phyloP scores from a whole-genome alignment of 1,140 invertebrate genomes.

The Apis dorsata region DNA sequence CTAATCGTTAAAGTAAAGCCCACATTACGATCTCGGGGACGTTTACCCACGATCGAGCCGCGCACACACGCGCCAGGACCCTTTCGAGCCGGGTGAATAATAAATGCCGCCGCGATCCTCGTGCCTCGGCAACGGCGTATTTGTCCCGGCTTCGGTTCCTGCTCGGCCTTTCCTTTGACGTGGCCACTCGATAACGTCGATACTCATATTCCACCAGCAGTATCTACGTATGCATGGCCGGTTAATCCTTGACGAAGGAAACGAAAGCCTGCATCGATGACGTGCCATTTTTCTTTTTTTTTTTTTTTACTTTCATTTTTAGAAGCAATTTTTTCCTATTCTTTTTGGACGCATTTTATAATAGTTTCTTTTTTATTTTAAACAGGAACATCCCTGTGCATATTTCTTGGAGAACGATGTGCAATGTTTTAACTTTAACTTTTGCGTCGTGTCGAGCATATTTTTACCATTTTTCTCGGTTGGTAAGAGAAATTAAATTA shows the following conservation, averaged over 20 bases:
- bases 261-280: background rate
- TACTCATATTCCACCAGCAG: slow-evolving; percentile 49
- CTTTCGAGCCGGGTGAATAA: slow-evolving; percentile 61
- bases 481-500: too few species aligned
- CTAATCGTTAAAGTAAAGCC: slow-evolving; percentile 67
- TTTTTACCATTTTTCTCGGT: too few species aligned
- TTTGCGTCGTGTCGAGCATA: too few species aligned
- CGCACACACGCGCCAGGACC: slow-evolving; percentile 51
- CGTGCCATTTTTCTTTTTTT: background rate
- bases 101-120: slow-evolving; percentile 60
- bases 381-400: too few species aligned
- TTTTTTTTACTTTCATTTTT: background rate
- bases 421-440: too few species aligned
- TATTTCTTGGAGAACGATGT: too few species aligned
- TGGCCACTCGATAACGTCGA: slow-evolving; percentile 63
- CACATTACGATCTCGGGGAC: slow-evolving; percentile 55
- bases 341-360: too few species aligned
- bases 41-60: slow-evolving; percentile 64
- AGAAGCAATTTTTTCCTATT: background rate
- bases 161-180: slow-evolving; percentile 54
- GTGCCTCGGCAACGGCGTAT: slow-evolving; percentile 60
- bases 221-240: slow-evolving; percentile 13
- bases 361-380: too few species aligned
- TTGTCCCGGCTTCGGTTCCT: slow-evolving; percentile 50
- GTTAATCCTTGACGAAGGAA: slow-evolving; percentile 40